A percentile compares a stretch with the other conserved stretches of the same genome.
These are phyloP conservation scores for Brachionus paranguensis DNA, from an alignment of 1,140 invertebrate genomes.

Conservation along the genomic window DNA sequence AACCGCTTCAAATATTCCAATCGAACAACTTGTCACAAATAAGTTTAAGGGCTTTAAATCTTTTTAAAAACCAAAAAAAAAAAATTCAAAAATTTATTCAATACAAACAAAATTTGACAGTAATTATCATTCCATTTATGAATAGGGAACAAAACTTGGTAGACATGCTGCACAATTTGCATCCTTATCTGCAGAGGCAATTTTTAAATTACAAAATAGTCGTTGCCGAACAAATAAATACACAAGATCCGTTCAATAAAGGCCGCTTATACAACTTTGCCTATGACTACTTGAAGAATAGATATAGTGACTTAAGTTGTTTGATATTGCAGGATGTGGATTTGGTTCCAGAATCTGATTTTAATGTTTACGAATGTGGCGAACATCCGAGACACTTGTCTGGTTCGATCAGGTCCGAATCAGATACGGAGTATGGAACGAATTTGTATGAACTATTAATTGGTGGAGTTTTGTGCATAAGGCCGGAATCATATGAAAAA, in stretches of 20 bases:
- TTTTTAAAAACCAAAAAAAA: neutral
- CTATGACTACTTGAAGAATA: neutral
- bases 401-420: neutral
- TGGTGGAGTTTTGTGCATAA: constrained; percentile 63
- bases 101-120: neutral
- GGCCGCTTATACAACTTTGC: constrained; percentile 25
- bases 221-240: constrained; percentile 70
- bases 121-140: constrained; percentile 76
- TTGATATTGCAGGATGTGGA: constrained; percentile 90
- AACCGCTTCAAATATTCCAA: neutral
- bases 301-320: constrained; percentile 57
- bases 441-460: constrained; percentile 80
- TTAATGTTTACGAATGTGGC: constrained; percentile 83
- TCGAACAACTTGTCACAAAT: neutral
- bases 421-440: constrained; percentile 29
- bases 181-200: constrained; percentile 78
- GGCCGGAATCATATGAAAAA: constrained; percentile 62
- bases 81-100: neutral
- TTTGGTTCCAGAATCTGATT: constrained; percentile 74
- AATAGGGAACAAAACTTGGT: constrained; percentile 71
- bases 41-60: neutral
- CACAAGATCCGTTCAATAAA: constrained; percentile 3
- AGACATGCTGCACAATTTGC: constrained; percentile 75
- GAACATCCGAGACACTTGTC: constrained; percentile 69
- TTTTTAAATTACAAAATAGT: constrained; percentile 80